phyloP scores from a whole-genome alignment of 2,113 vertebrate species.

The Recurvirostra avosetta region DNA sequence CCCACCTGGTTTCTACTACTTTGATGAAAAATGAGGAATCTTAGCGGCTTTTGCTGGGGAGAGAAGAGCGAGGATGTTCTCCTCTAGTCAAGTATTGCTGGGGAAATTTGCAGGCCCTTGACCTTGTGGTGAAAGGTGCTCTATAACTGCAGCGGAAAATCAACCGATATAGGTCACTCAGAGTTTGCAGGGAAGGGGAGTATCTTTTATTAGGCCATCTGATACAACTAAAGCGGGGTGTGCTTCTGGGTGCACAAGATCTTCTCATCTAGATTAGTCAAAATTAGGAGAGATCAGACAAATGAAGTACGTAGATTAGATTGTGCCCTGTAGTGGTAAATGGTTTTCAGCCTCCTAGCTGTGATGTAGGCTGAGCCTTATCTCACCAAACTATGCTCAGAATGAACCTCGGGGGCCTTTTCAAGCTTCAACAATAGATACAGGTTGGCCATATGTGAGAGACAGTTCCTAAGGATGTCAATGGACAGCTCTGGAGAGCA shows the following conservation, averaged over 20 bases:
- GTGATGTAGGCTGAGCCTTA: neutral
- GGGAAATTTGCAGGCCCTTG: neutral
- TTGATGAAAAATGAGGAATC: neutral
- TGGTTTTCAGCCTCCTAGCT: neutral
- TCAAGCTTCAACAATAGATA: neutral
- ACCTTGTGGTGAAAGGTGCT: neutral
- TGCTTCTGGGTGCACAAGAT: neutral
- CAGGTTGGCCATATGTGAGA: neutral
- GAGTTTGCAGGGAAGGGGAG: neutral
- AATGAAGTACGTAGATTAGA: neutral
- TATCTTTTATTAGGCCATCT: neutral
- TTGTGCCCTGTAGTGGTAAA: slow-evolving; percentile 8
- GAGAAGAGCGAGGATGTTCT: neutral
- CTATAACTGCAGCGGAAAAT: neutral
- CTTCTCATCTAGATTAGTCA: neutral
- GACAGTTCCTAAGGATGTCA: neutral
- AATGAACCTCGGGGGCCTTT: slow-evolving; percentile 15
- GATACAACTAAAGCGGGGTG: neutral
- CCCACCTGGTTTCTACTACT: neutral
- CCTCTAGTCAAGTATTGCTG: neutral
- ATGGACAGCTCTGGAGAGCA: neutral
- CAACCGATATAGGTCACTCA: neutral
- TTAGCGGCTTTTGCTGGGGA: fast-evolving
- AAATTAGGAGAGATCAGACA: slow-evolving; percentile 35
- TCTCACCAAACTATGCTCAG: slow-evolving; percentile 25